Percentiles rank a stretch among this genome's conserved stretches.
These are phyloP conservation scores for Agrilus planipennis DNA, from an alignment of 1,140 invertebrate genomes.

Conservation along the genomic window DNA sequence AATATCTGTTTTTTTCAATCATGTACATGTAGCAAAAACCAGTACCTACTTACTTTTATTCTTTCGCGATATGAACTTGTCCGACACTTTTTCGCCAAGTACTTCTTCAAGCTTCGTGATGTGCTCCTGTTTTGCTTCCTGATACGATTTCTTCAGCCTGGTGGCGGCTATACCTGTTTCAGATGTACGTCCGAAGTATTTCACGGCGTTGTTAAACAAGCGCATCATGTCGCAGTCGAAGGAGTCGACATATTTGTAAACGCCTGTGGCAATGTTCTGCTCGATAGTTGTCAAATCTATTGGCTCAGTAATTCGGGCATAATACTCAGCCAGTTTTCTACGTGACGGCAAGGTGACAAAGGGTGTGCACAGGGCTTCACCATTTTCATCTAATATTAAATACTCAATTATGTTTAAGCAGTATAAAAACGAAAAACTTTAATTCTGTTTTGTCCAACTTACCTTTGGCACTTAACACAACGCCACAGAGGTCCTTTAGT, in stretches of 20 bases:
- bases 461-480: constrained; percentile 52
- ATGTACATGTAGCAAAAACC: too few species aligned
- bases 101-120: constrained; percentile 39
- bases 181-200: constrained; percentile 52
- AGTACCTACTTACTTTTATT: constrained; percentile 34
- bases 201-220: constrained; percentile 46
- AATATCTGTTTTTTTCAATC: background rate
- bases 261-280: constrained; percentile 65
- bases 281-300: constrained; percentile 70
- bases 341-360: constrained; percentile 60
- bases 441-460: constrained; percentile 15
- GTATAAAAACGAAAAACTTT: too few species aligned
- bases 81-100: constrained; percentile 36
- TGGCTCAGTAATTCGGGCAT: constrained; percentile 51
- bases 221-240: constrained; percentile 74
- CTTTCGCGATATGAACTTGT: constrained; percentile 35
- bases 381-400: constrained; percentile 54
- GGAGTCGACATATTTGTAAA: constrained; percentile 63
- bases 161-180: constrained; percentile 58
- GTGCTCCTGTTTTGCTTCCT: constrained; percentile 36
- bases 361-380: constrained; percentile 48
- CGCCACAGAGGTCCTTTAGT: constrained; percentile 53
- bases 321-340: constrained; percentile 57
- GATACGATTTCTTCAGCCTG: constrained; percentile 55
- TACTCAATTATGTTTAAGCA: too few species aligned